Base-by-base conservation (phyloP, 2,797 vertebrate species). In the Hippopotamyrus pictus region DNA sequence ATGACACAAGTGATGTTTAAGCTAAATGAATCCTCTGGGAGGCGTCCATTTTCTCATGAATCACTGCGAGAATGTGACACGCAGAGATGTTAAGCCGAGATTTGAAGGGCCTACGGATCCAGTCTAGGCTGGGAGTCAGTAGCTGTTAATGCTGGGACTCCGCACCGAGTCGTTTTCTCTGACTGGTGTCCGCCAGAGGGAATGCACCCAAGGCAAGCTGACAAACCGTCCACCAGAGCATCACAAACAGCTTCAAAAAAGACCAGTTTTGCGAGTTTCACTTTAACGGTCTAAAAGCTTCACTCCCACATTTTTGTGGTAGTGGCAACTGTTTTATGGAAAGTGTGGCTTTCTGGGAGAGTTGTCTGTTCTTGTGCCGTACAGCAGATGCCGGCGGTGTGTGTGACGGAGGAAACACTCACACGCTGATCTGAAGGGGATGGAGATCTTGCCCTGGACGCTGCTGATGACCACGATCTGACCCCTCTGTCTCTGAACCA, bases 341-440 rank as follows among this genome's bases (percentile, higher is more conserved):
- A 76, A 76, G 73, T 79, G 37, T 14, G 2, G 25, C 33, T 79
- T 79, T 41, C 73, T 6, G 37, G 37, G 73, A 41, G 33, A 33
- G 37, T 2, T 1, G 14, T 12, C 5, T 3, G 19, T 50, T 46
- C 22, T 0, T 22, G 79, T n/a, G 79, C 79, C 19, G 6, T 5
- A 12, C 76, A 46, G 33, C 76, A 82, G 44, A 19, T 1, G 3
- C 46, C 14, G 1, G 19, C 7, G 7, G 12, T 8, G 17, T 48
- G 41, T n/a, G 41, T 48, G 44, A 48, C 19, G 25, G 22, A 5
- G n/a, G 87, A 48, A 22, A 19, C 88, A 97, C 97, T 97, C 94
- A 99, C 98, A 99, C 0, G 98, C 98, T 0, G 98, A 99, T 94
- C 99, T 96, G 92, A 97, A 97, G 44, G 99, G 99, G 92, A 99